A percentile compares a stretch with the other conserved stretches of the same genome.
Conservation (phyloP, 2,113 vertebrate genomes). For the Dryoscopus gambensis region DNA sequence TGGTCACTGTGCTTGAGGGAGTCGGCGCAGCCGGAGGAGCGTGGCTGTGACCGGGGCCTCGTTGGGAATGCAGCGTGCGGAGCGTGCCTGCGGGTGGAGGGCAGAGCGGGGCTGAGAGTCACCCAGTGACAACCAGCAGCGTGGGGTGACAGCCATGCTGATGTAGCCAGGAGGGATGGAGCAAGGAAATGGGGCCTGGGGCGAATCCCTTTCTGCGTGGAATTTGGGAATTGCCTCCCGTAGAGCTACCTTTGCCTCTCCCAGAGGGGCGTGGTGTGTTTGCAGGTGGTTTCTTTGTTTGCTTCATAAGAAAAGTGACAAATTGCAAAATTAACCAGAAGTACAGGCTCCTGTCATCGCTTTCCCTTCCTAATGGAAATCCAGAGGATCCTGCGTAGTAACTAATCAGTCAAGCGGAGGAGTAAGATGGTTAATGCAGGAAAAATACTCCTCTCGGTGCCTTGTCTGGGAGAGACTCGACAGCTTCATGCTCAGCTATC, state of each 20-base stretch:
- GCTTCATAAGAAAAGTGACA: neutral
- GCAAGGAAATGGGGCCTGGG: neutral
- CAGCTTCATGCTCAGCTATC: neutral
- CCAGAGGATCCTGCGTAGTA: neutral
- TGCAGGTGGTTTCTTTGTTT: neutral
- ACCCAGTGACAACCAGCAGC: neutral
- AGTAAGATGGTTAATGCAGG: neutral
- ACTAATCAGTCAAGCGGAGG: neutral
- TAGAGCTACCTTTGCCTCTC: neutral
- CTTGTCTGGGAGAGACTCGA: neutral
- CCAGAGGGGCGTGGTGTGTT: neutral
- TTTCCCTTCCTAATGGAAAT: neutral
- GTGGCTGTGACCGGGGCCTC: neutral
- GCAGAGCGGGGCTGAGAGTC: neutral
- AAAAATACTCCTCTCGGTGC: neutral
- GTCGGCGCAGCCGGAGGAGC: neutral
- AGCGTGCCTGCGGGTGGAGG: neutral
- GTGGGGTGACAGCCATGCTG: rapidly evolving
- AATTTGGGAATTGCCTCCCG: neutral
- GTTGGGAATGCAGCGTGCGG: neutral
- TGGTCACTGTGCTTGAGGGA: neutral
- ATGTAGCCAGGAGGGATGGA: rapidly evolving
- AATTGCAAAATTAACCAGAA: neutral
- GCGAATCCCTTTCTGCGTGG: rapidly evolving
- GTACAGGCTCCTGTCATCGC: neutral